These are phyloP conservation scores for Istiophorus platypterus DNA, from an alignment of 2,113 vertebrate species.

Conservation along the genomic window DNA sequence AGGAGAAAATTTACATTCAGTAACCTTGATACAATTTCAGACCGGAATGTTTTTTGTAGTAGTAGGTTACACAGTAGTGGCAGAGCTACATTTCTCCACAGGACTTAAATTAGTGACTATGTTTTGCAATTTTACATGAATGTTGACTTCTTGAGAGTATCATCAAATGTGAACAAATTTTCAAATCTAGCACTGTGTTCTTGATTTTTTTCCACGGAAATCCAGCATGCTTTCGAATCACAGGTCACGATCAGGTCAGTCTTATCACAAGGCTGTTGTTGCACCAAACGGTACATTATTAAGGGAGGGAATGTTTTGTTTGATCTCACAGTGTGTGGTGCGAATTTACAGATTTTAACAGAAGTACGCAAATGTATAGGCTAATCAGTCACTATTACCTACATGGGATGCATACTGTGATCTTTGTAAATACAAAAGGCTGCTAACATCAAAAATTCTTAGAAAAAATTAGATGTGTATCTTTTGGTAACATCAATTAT, in stretches of 20 bases:
- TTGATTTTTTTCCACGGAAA: no score
- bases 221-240: background rate
- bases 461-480: background rate
- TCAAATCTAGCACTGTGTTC: background rate
- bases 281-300: constrained; percentile 50
- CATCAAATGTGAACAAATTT: background rate
- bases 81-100: background rate
- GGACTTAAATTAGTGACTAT: background rate
- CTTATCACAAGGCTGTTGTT: constrained; percentile 28
- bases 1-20: background rate
- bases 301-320: background rate
- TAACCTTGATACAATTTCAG: no score
- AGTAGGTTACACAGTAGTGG: no score
- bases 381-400: background rate
- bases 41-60: no score
- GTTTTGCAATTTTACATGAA: background rate
- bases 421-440: background rate
- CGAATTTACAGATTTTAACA: constrained; percentile 15
- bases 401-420: background rate
- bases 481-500: background rate
- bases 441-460: background rate
- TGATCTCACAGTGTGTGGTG: constrained; percentile 35
- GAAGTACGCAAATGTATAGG: background rate
- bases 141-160: background rate
- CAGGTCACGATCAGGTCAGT: constrained; percentile 41